A percentile compares a stretch with the other conserved stretches of the same genome.
These are phyloP conservation scores for Tachystola acroxantha DNA, from an alignment of 2,888 invertebrate genomes.

Conservation along the genomic window DNA sequence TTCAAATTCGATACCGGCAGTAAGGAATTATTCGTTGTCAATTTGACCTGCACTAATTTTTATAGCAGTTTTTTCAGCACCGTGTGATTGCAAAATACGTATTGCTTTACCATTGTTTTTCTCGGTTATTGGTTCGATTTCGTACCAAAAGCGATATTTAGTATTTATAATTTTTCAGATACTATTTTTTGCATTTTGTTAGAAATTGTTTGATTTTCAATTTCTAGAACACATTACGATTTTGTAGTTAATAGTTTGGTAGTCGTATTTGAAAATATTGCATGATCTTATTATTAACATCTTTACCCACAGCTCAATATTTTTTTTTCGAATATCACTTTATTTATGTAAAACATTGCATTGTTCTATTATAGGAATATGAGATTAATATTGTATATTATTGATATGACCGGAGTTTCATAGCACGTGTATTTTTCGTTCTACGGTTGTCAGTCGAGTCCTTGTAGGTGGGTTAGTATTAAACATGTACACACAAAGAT, in stretches of 20 bases:
- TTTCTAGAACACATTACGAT: too few relatives aligned
- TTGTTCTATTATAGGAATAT: too few relatives aligned
- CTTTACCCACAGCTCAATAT: neutral
- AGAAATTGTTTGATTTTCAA: neutral
- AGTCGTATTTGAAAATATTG: neutral
- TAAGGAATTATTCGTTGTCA: conserved; percentile 46
- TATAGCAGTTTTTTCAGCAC: conserved; percentile 37
- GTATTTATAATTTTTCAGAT: too few relatives aligned
- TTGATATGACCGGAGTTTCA: too few relatives aligned
- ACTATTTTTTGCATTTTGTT: neutral
- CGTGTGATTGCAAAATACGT: conserved; percentile 38
- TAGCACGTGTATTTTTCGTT: too few relatives aligned
- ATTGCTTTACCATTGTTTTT: conserved; percentile 36
- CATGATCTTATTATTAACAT: neutral
- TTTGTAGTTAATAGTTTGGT: too few relatives aligned
- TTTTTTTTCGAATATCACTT: too few relatives aligned
- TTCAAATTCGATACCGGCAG: conserved; percentile 82
- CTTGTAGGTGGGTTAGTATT: neutral
- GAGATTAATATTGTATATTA: too few relatives aligned
- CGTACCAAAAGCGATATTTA: too few relatives aligned
- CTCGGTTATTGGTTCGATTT: conserved; percentile 17
- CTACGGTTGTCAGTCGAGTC: neutral
- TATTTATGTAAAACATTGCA: too few relatives aligned
- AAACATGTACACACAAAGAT: conserved; percentile 7
- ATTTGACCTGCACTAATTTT: conserved; percentile 18